These are phyloP conservation scores for Eupleurogrammus muticus DNA, from an alignment of 2,797 vertebrate species.

Conservation along the genomic window DNA sequence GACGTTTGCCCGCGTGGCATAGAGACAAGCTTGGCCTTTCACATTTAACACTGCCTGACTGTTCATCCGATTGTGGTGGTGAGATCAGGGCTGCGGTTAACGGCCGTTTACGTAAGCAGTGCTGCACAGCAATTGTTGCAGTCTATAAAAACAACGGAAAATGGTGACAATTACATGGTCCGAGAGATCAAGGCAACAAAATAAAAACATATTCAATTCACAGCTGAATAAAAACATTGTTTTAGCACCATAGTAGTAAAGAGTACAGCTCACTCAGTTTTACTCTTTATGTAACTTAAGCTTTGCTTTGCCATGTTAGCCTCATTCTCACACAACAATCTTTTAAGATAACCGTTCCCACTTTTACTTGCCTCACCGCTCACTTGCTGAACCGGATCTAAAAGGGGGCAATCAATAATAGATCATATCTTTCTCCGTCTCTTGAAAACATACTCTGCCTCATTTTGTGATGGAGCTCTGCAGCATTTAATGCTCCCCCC, in stretches of 20 bases:
- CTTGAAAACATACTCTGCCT: neutral
- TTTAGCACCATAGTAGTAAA: no score
- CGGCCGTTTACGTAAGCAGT: constrained; percentile 13
- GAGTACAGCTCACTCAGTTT: neutral
- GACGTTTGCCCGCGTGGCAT: constrained; percentile 49
- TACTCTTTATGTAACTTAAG: constrained; percentile 1
- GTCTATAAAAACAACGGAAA: neutral
- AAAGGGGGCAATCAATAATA: constrained; percentile 21
- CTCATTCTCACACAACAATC: neutral
- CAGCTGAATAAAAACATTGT: neutral
- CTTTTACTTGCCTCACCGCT: constrained; percentile 1
- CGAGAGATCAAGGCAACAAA: neutral
- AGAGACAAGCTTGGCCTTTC: constrained; percentile 33
- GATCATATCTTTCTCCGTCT: constrained; percentile 3
- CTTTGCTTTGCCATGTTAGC: neutral
- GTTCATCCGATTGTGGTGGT: constrained; percentile 27
- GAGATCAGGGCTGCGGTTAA: constrained; percentile 24
- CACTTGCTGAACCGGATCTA: constrained; percentile 16
- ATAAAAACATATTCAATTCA: neutral
- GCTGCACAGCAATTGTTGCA: neutral
- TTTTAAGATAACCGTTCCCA: neutral
- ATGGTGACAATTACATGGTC: neutral
- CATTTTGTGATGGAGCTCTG: neutral
- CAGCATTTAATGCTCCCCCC: neutral
- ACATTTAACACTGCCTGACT: constrained; percentile 12